phyloP scores from a whole-genome alignment of 2,888 invertebrate genomes.

The Drosophila mimetica region DNA sequence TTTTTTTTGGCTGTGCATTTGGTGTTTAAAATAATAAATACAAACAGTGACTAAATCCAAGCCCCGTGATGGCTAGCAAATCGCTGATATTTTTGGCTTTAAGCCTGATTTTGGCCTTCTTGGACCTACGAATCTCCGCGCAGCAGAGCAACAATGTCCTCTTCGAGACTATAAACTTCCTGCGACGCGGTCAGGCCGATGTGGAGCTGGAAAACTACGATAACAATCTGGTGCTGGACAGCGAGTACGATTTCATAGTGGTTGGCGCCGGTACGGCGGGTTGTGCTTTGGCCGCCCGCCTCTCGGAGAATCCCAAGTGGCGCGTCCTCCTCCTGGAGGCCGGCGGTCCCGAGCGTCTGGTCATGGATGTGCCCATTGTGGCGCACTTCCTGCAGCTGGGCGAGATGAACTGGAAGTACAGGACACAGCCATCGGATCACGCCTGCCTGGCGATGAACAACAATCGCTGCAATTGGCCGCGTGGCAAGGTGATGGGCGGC shows the following conservation, averaged over 20 bases:
- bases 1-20: conserved; percentile 8
- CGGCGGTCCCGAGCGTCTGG: conserved; percentile 88
- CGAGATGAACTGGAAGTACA: conserved; percentile 92
- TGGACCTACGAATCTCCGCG: conserved; percentile 7
- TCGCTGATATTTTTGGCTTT: conserved; percentile 17
- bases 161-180: conserved; percentile 78
- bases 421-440: conserved; percentile 90
- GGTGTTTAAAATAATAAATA: background rate
- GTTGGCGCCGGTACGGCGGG: conserved; percentile 93
- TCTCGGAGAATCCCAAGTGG: conserved; percentile 89
- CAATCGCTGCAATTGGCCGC: conserved; percentile 90
- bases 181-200: conserved; percentile 82
- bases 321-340: conserved; percentile 89
- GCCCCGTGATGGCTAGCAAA: conserved; percentile 31
- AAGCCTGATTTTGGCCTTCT: background rate
- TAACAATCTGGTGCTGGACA: conserved; percentile 71
- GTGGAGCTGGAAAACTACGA: conserved; percentile 81
- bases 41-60: background rate
- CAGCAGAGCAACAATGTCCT: conserved; percentile 72
- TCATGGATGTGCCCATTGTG: conserved; percentile 91
- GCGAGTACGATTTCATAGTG: conserved; percentile 90
- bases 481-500: conserved; percentile 93
- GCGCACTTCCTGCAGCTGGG: conserved; percentile 89
- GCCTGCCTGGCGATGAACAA: conserved; percentile 91
- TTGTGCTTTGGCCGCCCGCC: conserved; percentile 89